phyloP scores from a whole-genome alignment of 2,797 vertebrate genomes.

The Psittacula derbiana region DNA sequence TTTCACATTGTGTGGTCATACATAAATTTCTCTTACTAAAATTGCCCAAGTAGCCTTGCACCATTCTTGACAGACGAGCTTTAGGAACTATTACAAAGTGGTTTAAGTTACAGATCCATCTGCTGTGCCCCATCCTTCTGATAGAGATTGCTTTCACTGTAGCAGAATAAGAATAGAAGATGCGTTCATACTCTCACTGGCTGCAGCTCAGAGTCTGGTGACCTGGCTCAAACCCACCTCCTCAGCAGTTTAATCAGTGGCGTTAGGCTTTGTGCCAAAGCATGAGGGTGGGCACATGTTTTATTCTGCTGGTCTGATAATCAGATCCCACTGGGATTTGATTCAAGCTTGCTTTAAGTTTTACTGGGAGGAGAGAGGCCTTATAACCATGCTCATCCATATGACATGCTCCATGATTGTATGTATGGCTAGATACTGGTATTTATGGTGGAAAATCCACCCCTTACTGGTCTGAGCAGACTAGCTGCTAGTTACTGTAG shows the following conservation, averaged over 20 bases:
- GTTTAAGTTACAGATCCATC: conserved; percentile 12
- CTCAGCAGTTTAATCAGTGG: not conserved
- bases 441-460: not conserved
- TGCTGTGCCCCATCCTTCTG: not conserved
- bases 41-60: not conserved
- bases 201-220: not conserved
- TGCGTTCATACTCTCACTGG: not conserved
- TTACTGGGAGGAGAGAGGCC: not conserved
- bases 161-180: not conserved
- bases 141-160: not conserved
- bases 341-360: not conserved
- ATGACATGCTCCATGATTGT: not conserved
- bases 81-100: not conserved
- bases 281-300: not conserved
- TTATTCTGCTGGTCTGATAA: not conserved
- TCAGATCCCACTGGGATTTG: not conserved
- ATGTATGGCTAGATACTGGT: not conserved
- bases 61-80: not conserved
- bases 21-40: not conserved
- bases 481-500: not conserved
- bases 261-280: not conserved
- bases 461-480: not conserved
- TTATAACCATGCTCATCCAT: not conserved
- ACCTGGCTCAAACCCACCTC: not conserved
- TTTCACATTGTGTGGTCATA: not conserved